Percentiles rank a stretch among this genome's conserved stretches.
These are phyloP conservation scores for Phylloscopus trochiloides DNA, from an alignment of 2,113 vertebrate species.

Conservation along the genomic window DNA sequence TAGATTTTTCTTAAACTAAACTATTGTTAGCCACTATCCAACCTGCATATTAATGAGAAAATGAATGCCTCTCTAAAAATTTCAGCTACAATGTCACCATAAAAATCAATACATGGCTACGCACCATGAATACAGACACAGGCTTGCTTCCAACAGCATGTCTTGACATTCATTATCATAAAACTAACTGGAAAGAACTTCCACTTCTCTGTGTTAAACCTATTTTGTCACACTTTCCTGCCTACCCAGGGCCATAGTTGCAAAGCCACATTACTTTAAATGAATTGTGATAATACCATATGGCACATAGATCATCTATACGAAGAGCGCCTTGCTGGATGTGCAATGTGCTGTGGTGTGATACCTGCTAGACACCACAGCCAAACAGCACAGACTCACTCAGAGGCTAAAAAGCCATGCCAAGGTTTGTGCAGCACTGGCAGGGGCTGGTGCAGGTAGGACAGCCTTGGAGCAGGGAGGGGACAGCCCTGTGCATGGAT, in stretches of 20 bases:
- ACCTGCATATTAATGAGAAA: slow-evolving; percentile 72
- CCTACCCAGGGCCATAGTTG: slow-evolving; percentile 41
- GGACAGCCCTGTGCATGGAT: neutral
- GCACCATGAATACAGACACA: slow-evolving; percentile 71
- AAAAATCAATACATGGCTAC: slow-evolving; percentile 73
- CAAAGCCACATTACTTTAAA: slow-evolving; percentile 59
- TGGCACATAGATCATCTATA: neutral
- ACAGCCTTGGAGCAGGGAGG: neutral
- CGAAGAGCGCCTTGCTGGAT: neutral
- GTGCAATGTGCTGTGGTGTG: neutral
- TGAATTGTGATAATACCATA: slow-evolving; percentile 48
- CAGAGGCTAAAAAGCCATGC: neutral
- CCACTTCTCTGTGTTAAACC: neutral
- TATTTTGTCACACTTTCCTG: slow-evolving; percentile 46
- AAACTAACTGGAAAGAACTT: slow-evolving; percentile 35
- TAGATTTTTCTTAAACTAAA: slow-evolving; percentile 75
- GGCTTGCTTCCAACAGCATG: slow-evolving; percentile 16
- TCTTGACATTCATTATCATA: slow-evolving; percentile 61
- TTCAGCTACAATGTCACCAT: slow-evolving; percentile 68
- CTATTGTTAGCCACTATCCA: slow-evolving; percentile 59
- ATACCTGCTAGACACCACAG: neutral
- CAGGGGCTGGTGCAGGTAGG: neutral
- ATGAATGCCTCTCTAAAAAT: slow-evolving; percentile 68
- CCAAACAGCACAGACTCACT: neutral
- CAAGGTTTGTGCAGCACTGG: fast-evolving